Conservation (phyloP, 2,888 invertebrate genomes). For the Leucophenga montana region DNA sequence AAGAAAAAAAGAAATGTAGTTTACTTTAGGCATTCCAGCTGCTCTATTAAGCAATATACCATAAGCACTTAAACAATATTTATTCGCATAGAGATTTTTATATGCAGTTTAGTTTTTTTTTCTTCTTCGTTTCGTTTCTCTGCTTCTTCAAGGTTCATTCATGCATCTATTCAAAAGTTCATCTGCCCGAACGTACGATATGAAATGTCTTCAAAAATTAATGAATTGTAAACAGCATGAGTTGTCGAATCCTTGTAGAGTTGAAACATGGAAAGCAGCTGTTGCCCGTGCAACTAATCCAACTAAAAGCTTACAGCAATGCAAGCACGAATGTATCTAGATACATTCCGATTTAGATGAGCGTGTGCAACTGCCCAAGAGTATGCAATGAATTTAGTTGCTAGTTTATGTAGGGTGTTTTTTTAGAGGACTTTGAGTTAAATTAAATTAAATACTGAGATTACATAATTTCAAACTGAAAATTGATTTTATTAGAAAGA, state of each 20-base stretch:
- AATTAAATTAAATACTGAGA: too few species aligned
- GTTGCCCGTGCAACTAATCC: slow-evolving; percentile 43
- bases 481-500: too few species aligned
- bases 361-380: slow-evolving; percentile 9
- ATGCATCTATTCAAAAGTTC: background rate
- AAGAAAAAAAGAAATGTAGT: too few species aligned
- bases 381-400: slow-evolving; percentile 39
- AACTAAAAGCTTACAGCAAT: slow-evolving; percentile 49
- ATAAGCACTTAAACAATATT: too few species aligned
- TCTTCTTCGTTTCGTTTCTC: background rate
- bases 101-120: background rate
- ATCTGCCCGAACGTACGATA: background rate
- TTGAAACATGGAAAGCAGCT: background rate
- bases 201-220: too few species aligned
- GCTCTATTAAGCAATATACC: too few species aligned
- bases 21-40: too few species aligned
- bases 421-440: too few species aligned
- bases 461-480: too few species aligned
- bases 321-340: background rate
- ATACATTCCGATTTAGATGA: background rate
- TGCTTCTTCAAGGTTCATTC: background rate
- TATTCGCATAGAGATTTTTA: background rate
- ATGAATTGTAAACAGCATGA: too few species aligned
- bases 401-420: too few species aligned
- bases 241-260: too few species aligned